phyloP scores from a whole-genome alignment of 2,888 invertebrate genomes.

The Temnothorax unifasciatus region DNA sequence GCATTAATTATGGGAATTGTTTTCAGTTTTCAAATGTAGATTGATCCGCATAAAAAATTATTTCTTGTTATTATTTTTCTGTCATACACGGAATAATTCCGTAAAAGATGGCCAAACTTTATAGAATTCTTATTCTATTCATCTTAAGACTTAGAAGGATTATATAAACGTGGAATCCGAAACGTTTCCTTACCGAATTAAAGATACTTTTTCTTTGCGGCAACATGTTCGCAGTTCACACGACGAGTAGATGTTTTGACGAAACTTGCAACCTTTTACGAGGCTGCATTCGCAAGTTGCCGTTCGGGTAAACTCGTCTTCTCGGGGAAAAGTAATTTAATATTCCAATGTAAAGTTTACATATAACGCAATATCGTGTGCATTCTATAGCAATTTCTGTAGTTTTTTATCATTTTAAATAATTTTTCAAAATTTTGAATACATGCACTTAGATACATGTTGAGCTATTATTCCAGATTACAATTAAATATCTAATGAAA shows the following conservation, averaged over 20 bases:
- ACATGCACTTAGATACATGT: background rate
- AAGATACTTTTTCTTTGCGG: background rate
- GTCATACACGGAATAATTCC: background rate
- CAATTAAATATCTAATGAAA: conserved; percentile 2
- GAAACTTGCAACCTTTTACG: conserved; percentile 26
- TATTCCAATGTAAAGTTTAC: conserved; percentile 26
- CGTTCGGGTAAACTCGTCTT: background rate
- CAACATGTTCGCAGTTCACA: background rate
- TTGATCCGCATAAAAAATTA: background rate
- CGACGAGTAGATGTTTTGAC: conserved; percentile 17
- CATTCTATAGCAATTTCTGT: background rate
- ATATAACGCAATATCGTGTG: background rate
- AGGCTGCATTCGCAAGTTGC: background rate
- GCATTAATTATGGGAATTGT: background rate
- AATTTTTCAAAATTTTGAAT: background rate
- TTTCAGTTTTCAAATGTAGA: background rate
- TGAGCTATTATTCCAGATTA: background rate
- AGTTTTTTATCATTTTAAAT: background rate
- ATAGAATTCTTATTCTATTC: background rate
- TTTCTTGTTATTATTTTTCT: background rate
- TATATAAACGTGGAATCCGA: background rate
- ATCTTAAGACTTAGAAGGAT: background rate
- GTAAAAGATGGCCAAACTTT: background rate
- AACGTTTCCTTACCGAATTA: background rate
- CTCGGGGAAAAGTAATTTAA: background rate